These are phyloP conservation scores for Rhynchophorus ferrugineus DNA, from an alignment of 1,140 invertebrate genomes.

Conservation along the genomic window DNA sequence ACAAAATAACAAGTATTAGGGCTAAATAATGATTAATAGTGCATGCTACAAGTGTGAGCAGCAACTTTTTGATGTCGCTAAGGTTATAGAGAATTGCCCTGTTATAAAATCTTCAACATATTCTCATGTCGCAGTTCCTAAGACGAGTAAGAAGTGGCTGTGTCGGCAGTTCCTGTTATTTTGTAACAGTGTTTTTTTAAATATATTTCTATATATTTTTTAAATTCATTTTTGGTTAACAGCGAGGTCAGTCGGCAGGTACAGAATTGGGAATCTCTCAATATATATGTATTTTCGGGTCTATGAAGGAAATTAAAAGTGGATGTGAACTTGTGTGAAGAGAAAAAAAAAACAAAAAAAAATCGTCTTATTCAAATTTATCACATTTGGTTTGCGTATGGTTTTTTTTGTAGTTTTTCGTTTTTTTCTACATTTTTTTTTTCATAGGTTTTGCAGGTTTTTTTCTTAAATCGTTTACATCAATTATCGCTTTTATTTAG, in stretches of 20 bases:
- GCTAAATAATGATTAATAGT: slow-evolving; percentile 18
- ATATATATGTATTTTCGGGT: too few species aligned
- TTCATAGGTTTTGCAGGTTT: not conserved
- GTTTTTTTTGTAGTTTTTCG: slow-evolving; percentile 14
- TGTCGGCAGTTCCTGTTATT: slow-evolving; percentile 19
- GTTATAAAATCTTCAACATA: slow-evolving; percentile 22
- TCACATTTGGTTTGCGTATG: slow-evolving; percentile 21
- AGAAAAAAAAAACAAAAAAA: slow-evolving; percentile 5
- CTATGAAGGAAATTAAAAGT: slow-evolving; percentile 12
- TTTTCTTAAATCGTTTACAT: slow-evolving; percentile 9
- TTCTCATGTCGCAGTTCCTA: slow-evolving; percentile 10
- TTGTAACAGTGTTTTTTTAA: slow-evolving; percentile 4
- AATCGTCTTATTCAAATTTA: slow-evolving; percentile 23
- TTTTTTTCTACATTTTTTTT: slow-evolving; percentile 11
- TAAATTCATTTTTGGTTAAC: slow-evolving; percentile 26
- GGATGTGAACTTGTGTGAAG: not conserved
- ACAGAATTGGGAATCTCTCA: slow-evolving; percentile 21
- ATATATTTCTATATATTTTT: slow-evolving; percentile 1
- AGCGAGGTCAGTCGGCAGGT: slow-evolving; percentile 37
- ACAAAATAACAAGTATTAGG: slow-evolving; percentile 29
- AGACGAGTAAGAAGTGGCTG: not conserved
- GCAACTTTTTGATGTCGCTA: slow-evolving; percentile 31
- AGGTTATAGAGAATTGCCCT: slow-evolving; percentile 41
- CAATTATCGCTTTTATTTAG: slow-evolving; percentile 28
- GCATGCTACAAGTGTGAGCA: slow-evolving; percentile 11